These are phyloP conservation scores for Phrynocephalus versicolor DNA, from an alignment of 2,113 vertebrate species.

Conservation along the genomic window DNA sequence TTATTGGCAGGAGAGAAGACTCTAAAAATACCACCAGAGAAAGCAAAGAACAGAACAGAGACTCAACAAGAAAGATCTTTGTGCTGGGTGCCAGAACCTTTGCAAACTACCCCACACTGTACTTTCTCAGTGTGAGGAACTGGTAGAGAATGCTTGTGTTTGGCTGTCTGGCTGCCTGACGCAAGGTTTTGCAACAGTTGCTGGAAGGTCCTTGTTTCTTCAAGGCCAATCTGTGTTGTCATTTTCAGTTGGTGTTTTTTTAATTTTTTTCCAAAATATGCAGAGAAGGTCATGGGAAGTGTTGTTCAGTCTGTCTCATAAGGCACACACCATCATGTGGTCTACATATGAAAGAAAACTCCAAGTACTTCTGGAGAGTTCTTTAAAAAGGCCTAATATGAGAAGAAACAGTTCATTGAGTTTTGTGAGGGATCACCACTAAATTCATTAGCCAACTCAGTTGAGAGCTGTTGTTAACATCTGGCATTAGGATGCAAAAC, in stretches of 20 bases:
- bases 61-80: constrained; percentile 23
- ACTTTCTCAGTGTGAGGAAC: background rate
- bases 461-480: background rate
- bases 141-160: background rate
- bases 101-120: constrained; percentile 21
- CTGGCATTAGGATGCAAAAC: background rate
- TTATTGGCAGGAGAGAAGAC: background rate
- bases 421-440: background rate
- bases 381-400: constrained; percentile 17
- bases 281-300: constrained; percentile 68
- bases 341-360: constrained; percentile 50
- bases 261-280: constrained; percentile 51
- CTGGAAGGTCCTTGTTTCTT: constrained; percentile 26
- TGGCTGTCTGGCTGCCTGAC: constrained; percentile 49
- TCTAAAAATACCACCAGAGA: constrained; percentile 20
- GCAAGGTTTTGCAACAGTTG: constrained; percentile 54
- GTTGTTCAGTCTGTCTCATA: constrained; percentile 48
- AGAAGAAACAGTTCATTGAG: constrained; percentile 18
- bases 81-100: constrained; percentile 30
- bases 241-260: constrained; percentile 34
- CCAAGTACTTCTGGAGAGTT: background rate
- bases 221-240: constrained; percentile 49
- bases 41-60: constrained; percentile 21
- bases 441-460: constrained; percentile 13
- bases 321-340: constrained; percentile 50